phyloP scores from a whole-genome alignment of 2,113 vertebrate species.

The Crotalus helleri region DNA sequence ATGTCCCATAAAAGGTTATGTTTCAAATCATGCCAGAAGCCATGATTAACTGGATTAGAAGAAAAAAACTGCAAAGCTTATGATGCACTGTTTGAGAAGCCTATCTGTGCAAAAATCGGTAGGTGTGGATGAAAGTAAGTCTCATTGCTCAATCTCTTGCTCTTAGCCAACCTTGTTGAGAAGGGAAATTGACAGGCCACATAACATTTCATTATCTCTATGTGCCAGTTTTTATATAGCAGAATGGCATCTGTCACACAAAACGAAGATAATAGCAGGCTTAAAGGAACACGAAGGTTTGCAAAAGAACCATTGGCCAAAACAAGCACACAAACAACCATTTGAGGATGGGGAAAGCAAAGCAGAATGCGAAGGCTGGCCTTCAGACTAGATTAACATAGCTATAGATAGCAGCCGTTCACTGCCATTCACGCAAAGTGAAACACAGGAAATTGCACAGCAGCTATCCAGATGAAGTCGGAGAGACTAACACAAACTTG shows the following conservation, averaged over 20 bases:
- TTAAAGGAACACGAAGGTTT: background rate
- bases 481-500: too few relatives aligned
- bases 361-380: background rate
- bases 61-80: background rate
- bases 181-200: background rate
- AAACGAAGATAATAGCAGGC: background rate
- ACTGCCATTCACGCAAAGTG: too few relatives aligned
- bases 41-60: background rate
- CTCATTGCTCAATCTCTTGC: background rate
- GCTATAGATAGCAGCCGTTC: background rate
- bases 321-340: background rate
- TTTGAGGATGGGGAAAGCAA: background rate
- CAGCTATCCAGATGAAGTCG: too few relatives aligned
- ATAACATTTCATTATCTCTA: background rate
- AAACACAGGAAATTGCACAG: too few relatives aligned
- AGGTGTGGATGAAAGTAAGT: background rate
- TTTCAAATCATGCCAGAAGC: background rate
- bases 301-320: background rate
- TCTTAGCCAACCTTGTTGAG: background rate
- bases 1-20: too few relatives aligned
- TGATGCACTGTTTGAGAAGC: background rate
- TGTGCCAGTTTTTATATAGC: background rate
- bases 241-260: background rate
- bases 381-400: too few relatives aligned
- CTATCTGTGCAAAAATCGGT: background rate